Conservation (phyloP, 2,797 vertebrate species). For the Pristis pectinata region DNA sequence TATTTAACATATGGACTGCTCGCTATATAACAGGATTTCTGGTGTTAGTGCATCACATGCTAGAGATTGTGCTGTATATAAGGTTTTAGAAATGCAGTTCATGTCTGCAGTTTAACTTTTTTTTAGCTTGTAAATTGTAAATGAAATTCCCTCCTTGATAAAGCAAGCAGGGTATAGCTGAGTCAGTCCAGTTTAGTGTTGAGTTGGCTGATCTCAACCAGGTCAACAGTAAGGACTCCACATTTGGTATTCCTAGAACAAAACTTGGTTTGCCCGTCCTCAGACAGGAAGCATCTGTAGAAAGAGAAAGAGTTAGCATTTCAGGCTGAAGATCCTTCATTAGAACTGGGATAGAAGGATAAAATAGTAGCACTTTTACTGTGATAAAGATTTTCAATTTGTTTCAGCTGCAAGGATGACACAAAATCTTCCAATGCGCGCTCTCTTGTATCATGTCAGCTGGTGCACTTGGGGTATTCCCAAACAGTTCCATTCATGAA, state of each 20-base stretch:
- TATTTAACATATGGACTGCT: too few species aligned
- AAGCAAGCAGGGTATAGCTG: not conserved
- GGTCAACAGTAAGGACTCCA: not conserved
- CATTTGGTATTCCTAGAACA: not conserved
- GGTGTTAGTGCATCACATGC: not conserved
- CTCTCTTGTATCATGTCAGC: too few species aligned
- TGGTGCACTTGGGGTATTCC: too few species aligned
- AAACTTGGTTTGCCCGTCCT: not conserved
- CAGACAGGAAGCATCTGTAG: too few species aligned
- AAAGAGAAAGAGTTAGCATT: too few species aligned
- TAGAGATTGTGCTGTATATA: not conserved
- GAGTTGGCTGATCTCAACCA: not conserved
- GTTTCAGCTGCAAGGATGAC: not conserved
- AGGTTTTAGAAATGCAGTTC: not conserved
- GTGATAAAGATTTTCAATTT: not conserved
- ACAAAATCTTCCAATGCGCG: too few species aligned
- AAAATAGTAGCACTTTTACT: not conserved
- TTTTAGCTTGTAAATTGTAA: not conserved
- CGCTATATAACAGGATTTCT: not conserved
- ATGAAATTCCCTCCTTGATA: not conserved
- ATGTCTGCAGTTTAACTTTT: not conserved
- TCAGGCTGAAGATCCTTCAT: too few species aligned
- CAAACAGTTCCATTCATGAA: too few species aligned
- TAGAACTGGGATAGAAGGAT: not conserved
- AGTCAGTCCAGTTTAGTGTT: not conserved